Base-by-base conservation (phyloP, 2,113 vertebrate genomes). In the Entomyzon cyanotis region DNA sequence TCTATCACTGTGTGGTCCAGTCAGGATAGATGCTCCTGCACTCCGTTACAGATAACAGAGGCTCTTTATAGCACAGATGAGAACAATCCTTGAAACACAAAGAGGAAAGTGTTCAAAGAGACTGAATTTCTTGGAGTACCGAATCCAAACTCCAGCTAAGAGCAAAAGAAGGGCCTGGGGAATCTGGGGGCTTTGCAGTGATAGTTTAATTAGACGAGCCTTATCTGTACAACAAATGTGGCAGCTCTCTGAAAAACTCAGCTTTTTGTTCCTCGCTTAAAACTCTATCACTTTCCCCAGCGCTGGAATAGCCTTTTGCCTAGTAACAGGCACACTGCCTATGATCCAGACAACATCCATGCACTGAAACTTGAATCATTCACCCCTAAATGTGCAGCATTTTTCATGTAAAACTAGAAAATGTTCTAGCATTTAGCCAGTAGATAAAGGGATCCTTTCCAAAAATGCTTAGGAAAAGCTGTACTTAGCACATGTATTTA, bases 201-300 rank as follows among this genome's bases (percentile, higher is more conserved):
- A 90, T 90, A 86, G 79, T 94, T 97, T 97, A 96, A 96, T 97
- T 95, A 96, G 89, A 82, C 22, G 27, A 63, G 84, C 58, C 91
- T 96, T 96, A 95, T 95, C 94, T 95, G 63, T 91, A 80, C 91
- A 91, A 80, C 68, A 91, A 94, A 95, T 37, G 93, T 73, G 71
- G 55, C 84, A 85, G 93, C 84, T 78, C 47, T 92, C 70, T 70
- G 75, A 89, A 89, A 93, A 95, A 84, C 60, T 69, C 71, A 41
- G 59, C n/a, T 83, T 93, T 94, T 91, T 89, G 46, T 84, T 88
- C 75, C 68, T 95, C 82, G 47, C 71, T 93, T 90, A 77, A 79
- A 82, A 37, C 59, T 88, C 81, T 80, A 19, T 79, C 60, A 41
- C 30, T 85, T 63, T 77, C 17, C 59, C 33, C 84, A 80, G 82